Evolutionary conservation across 2,113 vertebrate genomes (phyloP), one percentile per base, ranked within the genome.

Genomic region (Bufo gargarizans): DNA sequence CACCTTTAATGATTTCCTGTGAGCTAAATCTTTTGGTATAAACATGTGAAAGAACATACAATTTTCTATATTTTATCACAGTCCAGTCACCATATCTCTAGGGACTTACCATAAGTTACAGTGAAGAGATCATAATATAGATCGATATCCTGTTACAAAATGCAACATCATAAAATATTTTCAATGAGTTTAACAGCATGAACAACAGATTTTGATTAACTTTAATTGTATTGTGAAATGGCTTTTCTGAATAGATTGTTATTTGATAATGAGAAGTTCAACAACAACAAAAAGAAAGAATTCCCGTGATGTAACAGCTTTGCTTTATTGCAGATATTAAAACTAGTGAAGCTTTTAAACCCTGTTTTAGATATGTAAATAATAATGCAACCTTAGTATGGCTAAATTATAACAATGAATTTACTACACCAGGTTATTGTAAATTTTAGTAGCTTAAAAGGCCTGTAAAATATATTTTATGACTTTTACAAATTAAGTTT

Each of bases 201-300:
- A 58, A 80, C 77, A 80, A 58, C 55, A 80, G 77, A 80, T 58
- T 80, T 58, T 80, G 77, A 80, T 80, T 80, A 56, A 80, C 77
- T 80, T 85, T 85, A 85, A 85, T 77, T 85, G 71, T 61, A 43
- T 22, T 55, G 53, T 77, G 71, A 85, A 85, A 85, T 59, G 22
- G 71, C 84, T 85, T 85, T 85, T 85, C 22, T 76, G 22, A 72
- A 76, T 85, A 85, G 22, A 71, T 71, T 76, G 71, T 61, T 77
- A 61, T 76, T 77, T 59, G 58, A 56, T 72, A 84, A 84, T 84
- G 49, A 53, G 81, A 83, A 67, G 65, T 50, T 69, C 20, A 16
- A 33, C 3, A 55, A 71, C 43, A 77, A 50, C 47, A 85, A 85
- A 85, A 85, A 85, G 49, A 56, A 78, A 74, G 67, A 85, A 74